phyloP scores from a whole-genome alignment of 1,140 invertebrate genomes.

The Dreissena rostriformis region DNA sequence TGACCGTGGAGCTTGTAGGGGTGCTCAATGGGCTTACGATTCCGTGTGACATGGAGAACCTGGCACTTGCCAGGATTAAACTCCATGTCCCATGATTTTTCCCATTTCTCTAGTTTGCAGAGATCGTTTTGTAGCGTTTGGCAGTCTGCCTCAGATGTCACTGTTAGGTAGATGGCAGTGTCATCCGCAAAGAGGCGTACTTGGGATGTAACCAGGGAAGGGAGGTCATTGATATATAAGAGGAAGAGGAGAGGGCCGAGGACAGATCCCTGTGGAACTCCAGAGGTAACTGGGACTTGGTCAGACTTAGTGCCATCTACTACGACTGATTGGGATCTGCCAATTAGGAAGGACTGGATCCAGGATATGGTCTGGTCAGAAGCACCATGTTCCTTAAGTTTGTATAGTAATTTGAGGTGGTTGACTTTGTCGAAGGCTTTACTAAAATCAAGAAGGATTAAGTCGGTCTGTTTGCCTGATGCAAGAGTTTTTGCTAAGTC shows the following conservation, averaged over 20 bases:
- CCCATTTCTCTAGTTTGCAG: slow-evolving; percentile 1
- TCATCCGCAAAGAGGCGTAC: slow-evolving; percentile 30
- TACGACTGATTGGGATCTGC: slow-evolving; percentile 22
- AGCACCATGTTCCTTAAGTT: slow-evolving; percentile 35
- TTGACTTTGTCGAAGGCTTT: slow-evolving; percentile 50
- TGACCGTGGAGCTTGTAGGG: not conserved
- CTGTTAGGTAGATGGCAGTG: slow-evolving; percentile 12
- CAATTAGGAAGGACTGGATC: slow-evolving; percentile 31
- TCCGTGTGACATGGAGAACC: slow-evolving; percentile 1
- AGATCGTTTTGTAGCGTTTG: slow-evolving; percentile 1
- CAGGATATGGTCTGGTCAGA: slow-evolving; percentile 28
- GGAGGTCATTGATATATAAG: slow-evolving; percentile 17
- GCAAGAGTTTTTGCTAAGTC: not conserved
- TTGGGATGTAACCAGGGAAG: not conserved
- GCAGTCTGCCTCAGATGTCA: slow-evolving; percentile 7
- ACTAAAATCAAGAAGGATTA: slow-evolving; percentile 42
- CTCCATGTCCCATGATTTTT: not conserved
- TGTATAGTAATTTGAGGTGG: slow-evolving; percentile 27
- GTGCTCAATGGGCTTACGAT: not conserved
- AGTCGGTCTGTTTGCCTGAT: slow-evolving; percentile 29
- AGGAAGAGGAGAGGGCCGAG: slow-evolving; percentile 34
- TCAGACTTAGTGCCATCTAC: slow-evolving; percentile 31
- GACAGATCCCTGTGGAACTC: slow-evolving; percentile 51
- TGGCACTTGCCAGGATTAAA: slow-evolving; percentile 8
- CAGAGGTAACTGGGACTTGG: slow-evolving; percentile 36